A percentile compares a stretch with the other conserved stretches of the same genome.
Evolutionary conservation across 2,797 vertebrate species (phyloP).

Genomic region (Notamacropus eugenii): DNA sequence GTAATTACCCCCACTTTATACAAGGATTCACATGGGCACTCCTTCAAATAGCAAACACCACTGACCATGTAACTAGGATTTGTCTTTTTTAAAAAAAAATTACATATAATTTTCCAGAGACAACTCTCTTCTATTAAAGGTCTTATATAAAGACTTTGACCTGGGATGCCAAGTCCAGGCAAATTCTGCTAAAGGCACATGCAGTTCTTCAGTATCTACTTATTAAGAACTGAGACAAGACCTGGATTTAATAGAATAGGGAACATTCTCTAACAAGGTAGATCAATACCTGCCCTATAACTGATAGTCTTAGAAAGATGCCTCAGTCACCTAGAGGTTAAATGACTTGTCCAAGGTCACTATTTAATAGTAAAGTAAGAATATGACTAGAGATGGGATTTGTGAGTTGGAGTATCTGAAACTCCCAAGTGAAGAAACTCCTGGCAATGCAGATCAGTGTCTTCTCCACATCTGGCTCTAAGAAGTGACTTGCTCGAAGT

Average conservation of each 20-base stretch:
- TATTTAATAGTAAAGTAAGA: background rate
- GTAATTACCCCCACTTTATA: background rate
- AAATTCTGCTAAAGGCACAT: background rate
- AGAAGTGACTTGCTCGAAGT: background rate
- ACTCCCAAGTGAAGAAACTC: background rate
- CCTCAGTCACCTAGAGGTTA: background rate
- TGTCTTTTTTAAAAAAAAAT: background rate
- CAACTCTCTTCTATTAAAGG: background rate
- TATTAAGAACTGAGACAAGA: background rate
- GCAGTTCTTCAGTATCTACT: background rate
- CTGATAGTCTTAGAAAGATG: background rate
- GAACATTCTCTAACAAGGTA: background rate
- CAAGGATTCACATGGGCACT: conserved; percentile 6
- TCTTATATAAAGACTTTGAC: background rate
- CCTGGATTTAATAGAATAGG: background rate
- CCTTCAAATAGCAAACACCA: background rate
- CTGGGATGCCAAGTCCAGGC: background rate
- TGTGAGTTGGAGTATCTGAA: background rate
- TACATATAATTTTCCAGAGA: conserved; percentile 10
- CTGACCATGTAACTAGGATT: conserved; percentile 23
- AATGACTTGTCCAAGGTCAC: background rate
- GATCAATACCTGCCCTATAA: background rate
- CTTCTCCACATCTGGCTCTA: background rate
- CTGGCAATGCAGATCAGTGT: background rate
- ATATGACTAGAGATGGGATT: background rate